Conservation (phyloP, 2,888 invertebrate genomes). For the Rapana venosa region DNA sequence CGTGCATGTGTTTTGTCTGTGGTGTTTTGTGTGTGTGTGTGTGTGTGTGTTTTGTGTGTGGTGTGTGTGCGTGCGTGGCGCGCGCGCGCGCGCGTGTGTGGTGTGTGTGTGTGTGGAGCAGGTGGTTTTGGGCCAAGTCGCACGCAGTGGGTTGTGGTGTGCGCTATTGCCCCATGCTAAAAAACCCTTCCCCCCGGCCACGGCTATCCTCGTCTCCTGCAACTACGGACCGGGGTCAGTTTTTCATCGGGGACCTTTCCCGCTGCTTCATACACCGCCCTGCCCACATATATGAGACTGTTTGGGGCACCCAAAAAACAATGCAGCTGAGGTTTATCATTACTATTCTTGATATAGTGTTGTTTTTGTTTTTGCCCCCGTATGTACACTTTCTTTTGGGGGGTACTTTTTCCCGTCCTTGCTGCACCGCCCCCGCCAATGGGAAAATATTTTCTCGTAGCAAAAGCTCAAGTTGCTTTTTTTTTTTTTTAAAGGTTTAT, state of each 20-base stretch:
- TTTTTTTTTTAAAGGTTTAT: no score
- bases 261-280: neutral
- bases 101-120: no score
- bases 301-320: no score
- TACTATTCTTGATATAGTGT: neutral
- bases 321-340: neutral
- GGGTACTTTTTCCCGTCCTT: no score
- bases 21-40: neutral
- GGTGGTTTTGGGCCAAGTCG: constrained; percentile 33
- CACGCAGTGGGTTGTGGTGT: constrained; percentile 31
- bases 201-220: constrained; percentile 14
- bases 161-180: neutral
- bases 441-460: no score
- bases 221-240: constrained; percentile 37
- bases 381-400: neutral
- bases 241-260: neutral
- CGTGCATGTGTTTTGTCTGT: no score
- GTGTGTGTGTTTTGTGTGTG: no score
- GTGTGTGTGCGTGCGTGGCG: no score
- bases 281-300: neutral
- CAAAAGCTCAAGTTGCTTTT: no score
- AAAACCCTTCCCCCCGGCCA: neutral
- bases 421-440: no score
- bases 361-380: neutral
- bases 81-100: no score